A percentile compares a stretch with the other conserved stretches of the same genome.
Conservation (phyloP, 2,113 vertebrate species). For the Glareola pratincola region DNA sequence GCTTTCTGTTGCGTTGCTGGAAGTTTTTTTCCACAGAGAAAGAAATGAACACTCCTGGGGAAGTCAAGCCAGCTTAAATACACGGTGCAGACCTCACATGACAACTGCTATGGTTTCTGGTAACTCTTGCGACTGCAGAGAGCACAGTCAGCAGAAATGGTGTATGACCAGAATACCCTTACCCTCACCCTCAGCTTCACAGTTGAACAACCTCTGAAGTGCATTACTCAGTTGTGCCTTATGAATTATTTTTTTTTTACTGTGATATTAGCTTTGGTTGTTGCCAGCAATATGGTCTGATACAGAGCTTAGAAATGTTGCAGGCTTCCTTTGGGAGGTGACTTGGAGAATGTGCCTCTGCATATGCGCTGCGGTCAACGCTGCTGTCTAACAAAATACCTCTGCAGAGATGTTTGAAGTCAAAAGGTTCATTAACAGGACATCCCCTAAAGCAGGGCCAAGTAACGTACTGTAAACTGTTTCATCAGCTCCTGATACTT, state of each 20-base stretch:
- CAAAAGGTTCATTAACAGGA: not conserved
- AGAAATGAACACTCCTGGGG: not conserved
- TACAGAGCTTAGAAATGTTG: not conserved
- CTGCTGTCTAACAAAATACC: not conserved
- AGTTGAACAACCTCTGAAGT: not conserved
- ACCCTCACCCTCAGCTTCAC: not conserved
- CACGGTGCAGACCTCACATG: not conserved
- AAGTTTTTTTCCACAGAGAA: not conserved
- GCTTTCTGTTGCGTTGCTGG: not conserved
- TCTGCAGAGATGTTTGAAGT: not conserved
- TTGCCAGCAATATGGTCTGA: not conserved
- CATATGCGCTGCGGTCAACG: not conserved
- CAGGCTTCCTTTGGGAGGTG: not conserved
- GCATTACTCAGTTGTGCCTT: not conserved
- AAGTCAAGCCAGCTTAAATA: not conserved
- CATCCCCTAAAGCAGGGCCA: not conserved
- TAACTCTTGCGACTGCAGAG: not conserved
- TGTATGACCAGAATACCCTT: not conserved
- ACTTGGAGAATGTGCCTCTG: not conserved
- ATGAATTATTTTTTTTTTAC: not conserved
- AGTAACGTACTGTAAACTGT: not conserved
- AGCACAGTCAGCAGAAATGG: conserved; percentile 8
- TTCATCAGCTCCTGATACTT: not conserved
- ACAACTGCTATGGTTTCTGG: not conserved
- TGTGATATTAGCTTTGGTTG: not conserved